phyloP scores from a whole-genome alignment of 2,888 invertebrate species.

The Zootermopsis nevadensis region DNA sequence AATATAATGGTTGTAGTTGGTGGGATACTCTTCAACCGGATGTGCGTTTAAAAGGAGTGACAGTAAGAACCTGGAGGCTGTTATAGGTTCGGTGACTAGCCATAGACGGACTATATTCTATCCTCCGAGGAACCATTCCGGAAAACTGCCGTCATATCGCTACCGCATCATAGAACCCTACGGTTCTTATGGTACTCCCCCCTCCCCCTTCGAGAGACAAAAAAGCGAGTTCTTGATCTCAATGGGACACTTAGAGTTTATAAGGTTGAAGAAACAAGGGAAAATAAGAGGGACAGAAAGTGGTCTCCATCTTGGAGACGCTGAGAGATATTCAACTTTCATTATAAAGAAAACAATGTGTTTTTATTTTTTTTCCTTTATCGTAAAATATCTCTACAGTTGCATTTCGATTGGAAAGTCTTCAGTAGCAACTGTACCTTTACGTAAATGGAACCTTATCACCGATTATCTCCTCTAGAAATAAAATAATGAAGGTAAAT shows the following conservation, averaged over 20 bases:
- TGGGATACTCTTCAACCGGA: too few relatives aligned
- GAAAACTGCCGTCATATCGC: constrained; percentile 25
- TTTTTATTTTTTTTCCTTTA: background rate
- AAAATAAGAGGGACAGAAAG: constrained; percentile 1
- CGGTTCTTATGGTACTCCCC: too few relatives aligned
- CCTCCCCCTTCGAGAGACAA: background rate
- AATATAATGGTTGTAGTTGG: too few relatives aligned
- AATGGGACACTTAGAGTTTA: constrained; percentile 40
- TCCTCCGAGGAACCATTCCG: constrained; percentile 31
- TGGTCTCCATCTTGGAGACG: background rate
- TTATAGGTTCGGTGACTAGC: constrained; percentile 37
- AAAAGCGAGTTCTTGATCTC: constrained; percentile 12
- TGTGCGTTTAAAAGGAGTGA: background rate
- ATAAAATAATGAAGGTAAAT: too few relatives aligned
- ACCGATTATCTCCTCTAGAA: too few relatives aligned
- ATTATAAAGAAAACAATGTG: constrained; percentile 6
- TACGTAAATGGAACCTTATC: too few relatives aligned
- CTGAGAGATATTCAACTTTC: background rate
- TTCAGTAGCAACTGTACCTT: too few relatives aligned
- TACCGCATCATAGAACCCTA: background rate
- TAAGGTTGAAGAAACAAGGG: constrained; percentile 21
- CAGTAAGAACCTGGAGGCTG: background rate
- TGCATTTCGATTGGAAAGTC: too few relatives aligned
- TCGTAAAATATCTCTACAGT: background rate
- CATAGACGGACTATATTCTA: constrained; percentile 28